Evolutionary conservation across 2,113 vertebrate genomes (phyloP).

Genomic region (Tautogolabrus adspersus): DNA sequence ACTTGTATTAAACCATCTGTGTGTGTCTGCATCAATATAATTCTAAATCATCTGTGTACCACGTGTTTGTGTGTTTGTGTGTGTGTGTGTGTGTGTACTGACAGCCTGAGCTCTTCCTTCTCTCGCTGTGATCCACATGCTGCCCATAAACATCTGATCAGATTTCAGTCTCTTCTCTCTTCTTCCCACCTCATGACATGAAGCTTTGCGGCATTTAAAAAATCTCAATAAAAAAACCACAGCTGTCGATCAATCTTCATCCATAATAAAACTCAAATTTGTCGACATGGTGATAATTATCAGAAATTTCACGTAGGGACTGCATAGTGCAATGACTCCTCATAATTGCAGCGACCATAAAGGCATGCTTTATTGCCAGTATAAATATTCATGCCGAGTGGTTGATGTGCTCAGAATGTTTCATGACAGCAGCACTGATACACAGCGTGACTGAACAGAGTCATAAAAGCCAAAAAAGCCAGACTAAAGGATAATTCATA

Average conservation of each 20-base stretch:
- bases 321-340: slow-evolving; percentile 56
- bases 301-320: slow-evolving; percentile 55
- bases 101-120: slow-evolving; percentile 21
- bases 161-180: slow-evolving; percentile 4
- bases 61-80: no score
- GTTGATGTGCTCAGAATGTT: slow-evolving; percentile 72
- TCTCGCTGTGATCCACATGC: slow-evolving; percentile 8
- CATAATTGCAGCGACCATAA: slow-evolving; percentile 76
- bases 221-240: slow-evolving; percentile 59
- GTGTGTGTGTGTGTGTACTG: slow-evolving; percentile 10
- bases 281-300: slow-evolving; percentile 73
- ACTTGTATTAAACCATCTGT: no score
- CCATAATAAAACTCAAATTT: slow-evolving; percentile 71
- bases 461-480: slow-evolving; percentile 67
- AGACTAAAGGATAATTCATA: slow-evolving; percentile 58
- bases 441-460: slow-evolving; percentile 60
- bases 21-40: neutral
- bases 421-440: slow-evolving; percentile 58
- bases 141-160: slow-evolving; percentile 14
- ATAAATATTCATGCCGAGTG: slow-evolving; percentile 80
- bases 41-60: neutral
- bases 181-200: slow-evolving; percentile 13
- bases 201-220: slow-evolving; percentile 38
- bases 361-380: slow-evolving; percentile 80
- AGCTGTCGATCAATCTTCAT: slow-evolving; percentile 61